Percentiles rank a stretch among this genome's conserved stretches.
phyloP scores from a whole-genome alignment of 2,113 vertebrate genomes.

The Scophthalmus maximus region DNA sequence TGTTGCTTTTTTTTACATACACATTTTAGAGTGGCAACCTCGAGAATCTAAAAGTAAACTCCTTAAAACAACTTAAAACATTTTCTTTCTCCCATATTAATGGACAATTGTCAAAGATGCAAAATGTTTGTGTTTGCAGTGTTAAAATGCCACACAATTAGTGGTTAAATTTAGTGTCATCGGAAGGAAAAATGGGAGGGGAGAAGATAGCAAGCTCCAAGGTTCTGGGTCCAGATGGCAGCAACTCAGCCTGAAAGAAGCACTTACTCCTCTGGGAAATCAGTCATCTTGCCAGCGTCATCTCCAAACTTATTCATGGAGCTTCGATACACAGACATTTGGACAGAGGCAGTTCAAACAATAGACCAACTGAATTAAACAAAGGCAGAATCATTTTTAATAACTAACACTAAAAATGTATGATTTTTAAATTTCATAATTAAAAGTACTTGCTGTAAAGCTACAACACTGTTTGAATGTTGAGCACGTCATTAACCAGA shows the following conservation, averaged over 20 bases:
- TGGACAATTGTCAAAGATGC: not conserved
- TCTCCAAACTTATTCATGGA: not conserved
- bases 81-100: not conserved
- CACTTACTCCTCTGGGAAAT: constrained; percentile 2
- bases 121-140: not conserved
- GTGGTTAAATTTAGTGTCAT: not conserved
- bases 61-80: too few species aligned
- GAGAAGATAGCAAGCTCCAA: constrained; percentile 4
- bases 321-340: not conserved
- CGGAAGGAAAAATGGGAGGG: not conserved
- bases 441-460: not conserved
- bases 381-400: not conserved
- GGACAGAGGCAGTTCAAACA: not conserved
- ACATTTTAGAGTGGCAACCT: not conserved
- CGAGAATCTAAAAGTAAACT: not conserved
- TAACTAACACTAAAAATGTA: not conserved
- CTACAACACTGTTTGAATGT: not conserved
- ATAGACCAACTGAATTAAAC: not conserved
- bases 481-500: not conserved
- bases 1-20: too few species aligned
- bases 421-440: not conserved
- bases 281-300: not conserved
- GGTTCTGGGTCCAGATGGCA: constrained; percentile 8
- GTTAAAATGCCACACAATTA: not conserved
- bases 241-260: constrained; percentile 8